Evolutionary conservation across 2,113 vertebrate species (phyloP).

Genomic region (Arvicanthis niloticus): DNA sequence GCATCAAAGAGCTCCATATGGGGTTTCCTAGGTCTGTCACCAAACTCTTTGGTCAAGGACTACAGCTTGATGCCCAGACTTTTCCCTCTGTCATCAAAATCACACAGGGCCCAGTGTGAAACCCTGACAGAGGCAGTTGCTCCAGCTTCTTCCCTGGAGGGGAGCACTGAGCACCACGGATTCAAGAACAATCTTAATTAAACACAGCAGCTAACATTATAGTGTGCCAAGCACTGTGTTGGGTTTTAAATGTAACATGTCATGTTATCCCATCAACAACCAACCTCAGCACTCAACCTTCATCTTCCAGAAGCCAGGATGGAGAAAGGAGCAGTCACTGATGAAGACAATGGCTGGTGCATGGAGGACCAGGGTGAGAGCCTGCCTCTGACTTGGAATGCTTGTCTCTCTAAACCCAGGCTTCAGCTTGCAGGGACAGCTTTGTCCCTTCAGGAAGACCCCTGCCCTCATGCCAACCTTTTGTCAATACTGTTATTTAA

Average conservation of each 20-base stretch:
- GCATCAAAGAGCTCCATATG: background rate
- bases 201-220: background rate
- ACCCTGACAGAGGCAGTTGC: background rate
- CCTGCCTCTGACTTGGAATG: background rate
- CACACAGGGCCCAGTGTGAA: background rate
- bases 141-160: background rate
- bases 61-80: background rate
- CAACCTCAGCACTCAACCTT: background rate
- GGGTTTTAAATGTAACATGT: background rate
- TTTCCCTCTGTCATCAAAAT: background rate
- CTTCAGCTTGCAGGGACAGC: background rate
- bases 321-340: background rate
- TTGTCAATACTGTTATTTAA: slow-evolving; percentile 65
- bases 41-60: background rate
- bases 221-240: background rate
- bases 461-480: slow-evolving; percentile 50
- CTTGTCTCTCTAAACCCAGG: background rate
- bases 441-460: background rate
- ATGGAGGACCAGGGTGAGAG: no score
- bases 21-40: background rate
- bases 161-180: background rate
- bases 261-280: background rate
- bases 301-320: background rate
- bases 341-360: background rate
- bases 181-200: background rate